Evolutionary conservation across 2,113 vertebrate genomes (phyloP).

Genomic region (Mirza zaza): DNA sequence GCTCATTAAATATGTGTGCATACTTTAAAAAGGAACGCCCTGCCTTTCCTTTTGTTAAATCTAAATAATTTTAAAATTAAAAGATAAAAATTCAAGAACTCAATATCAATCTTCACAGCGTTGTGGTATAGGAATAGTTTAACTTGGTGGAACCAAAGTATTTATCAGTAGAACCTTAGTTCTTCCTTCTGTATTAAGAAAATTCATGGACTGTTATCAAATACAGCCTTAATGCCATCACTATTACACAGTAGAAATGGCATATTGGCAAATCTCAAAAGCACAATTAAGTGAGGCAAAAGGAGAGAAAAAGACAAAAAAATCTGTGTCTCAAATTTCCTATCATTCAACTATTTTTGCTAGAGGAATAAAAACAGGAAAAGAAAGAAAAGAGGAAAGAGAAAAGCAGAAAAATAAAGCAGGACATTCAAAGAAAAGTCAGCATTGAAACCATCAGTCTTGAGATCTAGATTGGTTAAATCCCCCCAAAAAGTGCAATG

Average conservation of each 20-base stretch:
- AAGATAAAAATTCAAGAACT: neutral
- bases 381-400: neutral
- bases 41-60: neutral
- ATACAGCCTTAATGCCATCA: neutral
- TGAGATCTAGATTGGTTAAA: neutral
- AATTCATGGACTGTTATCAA: neutral
- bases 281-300: neutral
- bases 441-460: neutral
- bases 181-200: neutral
- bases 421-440: neutral
- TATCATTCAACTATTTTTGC: neutral
- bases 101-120: neutral
- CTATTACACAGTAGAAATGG: neutral
- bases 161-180: neutral
- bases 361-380: neutral
- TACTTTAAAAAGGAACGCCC: neutral
- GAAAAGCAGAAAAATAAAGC: neutral
- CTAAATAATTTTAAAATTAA: conserved; percentile 11
- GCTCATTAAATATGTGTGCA: neutral
- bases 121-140: neutral
- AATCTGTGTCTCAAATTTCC: neutral
- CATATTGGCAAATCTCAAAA: neutral
- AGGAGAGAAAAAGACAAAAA: neutral
- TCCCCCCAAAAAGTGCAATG: neutral
- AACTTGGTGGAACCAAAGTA: neutral